phyloP scores from a whole-genome alignment of 2,888 invertebrate species.

The Branchellion lobata region DNA sequence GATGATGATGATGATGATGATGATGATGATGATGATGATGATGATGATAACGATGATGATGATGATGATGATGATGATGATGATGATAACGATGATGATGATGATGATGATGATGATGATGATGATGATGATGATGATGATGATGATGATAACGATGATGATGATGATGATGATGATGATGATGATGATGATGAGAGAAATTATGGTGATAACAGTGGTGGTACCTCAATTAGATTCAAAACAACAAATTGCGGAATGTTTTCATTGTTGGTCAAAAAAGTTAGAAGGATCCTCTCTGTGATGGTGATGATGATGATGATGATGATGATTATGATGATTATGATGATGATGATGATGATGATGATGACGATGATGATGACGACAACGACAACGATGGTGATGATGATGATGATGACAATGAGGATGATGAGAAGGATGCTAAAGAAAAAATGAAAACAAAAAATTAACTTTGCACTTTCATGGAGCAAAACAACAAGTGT shows the following conservation, averaged over 20 bases:
- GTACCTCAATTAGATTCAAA: too few species aligned
- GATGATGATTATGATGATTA: not conserved
- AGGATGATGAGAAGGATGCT: not conserved
- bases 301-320: constrained; percentile 24
- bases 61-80: constrained; percentile 19
- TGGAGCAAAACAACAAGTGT: too few species aligned
- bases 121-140: constrained; percentile 42
- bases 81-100: constrained; percentile 36
- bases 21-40: constrained; percentile 18
- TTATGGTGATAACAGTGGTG: too few species aligned
- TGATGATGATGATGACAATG: constrained; percentile 12
- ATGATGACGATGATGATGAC: not conserved
- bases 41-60: not conserved
- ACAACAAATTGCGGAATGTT: not conserved
- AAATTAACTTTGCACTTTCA: not conserved
- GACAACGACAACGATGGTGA: not conserved
- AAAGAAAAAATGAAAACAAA: not conserved
- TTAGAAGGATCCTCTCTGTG: not conserved
- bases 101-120: constrained; percentile 35
- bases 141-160: constrained; percentile 42
- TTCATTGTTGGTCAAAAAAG: not conserved
- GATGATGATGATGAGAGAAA: not conserved
- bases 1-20: constrained; percentile 23
- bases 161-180: constrained; percentile 31
- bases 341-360: not conserved